Percentiles rank a stretch among this genome's conserved stretches.
phyloP scores from a whole-genome alignment of 2,113 vertebrate species.

The Epinephelus cyanopodus region DNA sequence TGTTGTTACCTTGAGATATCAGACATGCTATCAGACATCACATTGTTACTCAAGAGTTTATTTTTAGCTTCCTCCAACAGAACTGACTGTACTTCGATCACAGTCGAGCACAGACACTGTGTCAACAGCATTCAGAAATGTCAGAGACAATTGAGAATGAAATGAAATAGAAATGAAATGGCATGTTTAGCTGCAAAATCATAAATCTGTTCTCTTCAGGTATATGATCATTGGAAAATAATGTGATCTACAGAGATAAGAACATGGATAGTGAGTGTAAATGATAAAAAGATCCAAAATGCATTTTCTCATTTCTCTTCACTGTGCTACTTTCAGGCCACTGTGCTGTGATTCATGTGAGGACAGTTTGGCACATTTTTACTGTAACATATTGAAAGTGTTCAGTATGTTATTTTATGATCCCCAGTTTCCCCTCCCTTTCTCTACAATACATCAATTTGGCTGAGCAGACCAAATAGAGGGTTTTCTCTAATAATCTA shows the following conservation, averaged over 20 bases:
- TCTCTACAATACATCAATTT: background rate
- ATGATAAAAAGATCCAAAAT: background rate
- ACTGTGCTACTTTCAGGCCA: background rate
- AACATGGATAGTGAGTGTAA: too few relatives aligned
- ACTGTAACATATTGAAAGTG: background rate
- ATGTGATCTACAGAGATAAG: background rate
- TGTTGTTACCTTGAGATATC: background rate
- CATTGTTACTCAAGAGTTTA: conserved; percentile 11
- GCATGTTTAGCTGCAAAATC: background rate
- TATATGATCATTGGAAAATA: background rate
- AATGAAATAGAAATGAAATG: background rate
- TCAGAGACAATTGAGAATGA: background rate
- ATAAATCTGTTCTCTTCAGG: background rate
- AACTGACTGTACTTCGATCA: background rate
- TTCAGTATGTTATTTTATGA: background rate
- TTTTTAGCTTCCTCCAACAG: background rate
- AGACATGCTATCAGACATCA: background rate
- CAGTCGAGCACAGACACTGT: background rate
- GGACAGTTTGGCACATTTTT: too few relatives aligned
- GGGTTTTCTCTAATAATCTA: background rate
- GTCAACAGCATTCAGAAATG: background rate
- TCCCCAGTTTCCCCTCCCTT: background rate
- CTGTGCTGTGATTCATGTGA: background rate
- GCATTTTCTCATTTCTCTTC: background rate
- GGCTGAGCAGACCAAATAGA: background rate